These are phyloP conservation scores for Drosophila ercepeae DNA, from an alignment of 1,140 invertebrate species.

Conservation along the genomic window DNA sequence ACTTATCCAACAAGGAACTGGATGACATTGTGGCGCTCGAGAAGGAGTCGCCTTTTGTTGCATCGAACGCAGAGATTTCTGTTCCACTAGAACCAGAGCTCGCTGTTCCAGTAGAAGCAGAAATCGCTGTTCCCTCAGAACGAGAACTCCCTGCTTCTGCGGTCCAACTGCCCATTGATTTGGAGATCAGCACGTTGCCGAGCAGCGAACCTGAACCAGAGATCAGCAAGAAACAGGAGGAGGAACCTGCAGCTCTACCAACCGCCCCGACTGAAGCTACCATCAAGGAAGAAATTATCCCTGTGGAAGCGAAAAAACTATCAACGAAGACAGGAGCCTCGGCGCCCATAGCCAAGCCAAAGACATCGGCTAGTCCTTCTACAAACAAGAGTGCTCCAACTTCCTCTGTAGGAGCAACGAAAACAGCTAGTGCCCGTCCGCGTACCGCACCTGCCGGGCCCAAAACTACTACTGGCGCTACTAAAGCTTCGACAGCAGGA, in stretches of 20 bases:
- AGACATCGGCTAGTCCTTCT: slow-evolving; percentile 6
- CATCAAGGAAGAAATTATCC: slow-evolving; percentile 29
- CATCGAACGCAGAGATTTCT: no score
- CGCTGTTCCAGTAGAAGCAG: not conserved
- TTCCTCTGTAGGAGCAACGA: slow-evolving; percentile 21
- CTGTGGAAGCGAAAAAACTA: slow-evolving; percentile 51
- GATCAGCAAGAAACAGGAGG: not conserved
- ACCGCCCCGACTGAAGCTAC: slow-evolving; percentile 17
- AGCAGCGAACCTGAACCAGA: not conserved
- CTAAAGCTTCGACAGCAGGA: slow-evolving; percentile 29
- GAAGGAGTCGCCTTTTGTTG: not conserved
- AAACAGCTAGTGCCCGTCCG: slow-evolving; percentile 47
- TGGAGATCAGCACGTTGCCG: not conserved
- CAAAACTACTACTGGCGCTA: slow-evolving; percentile 12
- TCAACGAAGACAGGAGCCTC: slow-evolving; percentile 18
- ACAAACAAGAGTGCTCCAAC: slow-evolving; percentile 20
- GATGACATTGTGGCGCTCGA: not conserved
- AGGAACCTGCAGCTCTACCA: not conserved
- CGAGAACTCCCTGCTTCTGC: not conserved
- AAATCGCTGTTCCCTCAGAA: not conserved
- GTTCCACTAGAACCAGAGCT: not conserved
- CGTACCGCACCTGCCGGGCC: slow-evolving; percentile 58
- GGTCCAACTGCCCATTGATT: not conserved
- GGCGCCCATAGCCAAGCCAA: slow-evolving; percentile 30
- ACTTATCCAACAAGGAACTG: slow-evolving; percentile 15